Base-by-base conservation (phyloP, 2,113 vertebrate species). In the Chlorodrepanis virens region DNA sequence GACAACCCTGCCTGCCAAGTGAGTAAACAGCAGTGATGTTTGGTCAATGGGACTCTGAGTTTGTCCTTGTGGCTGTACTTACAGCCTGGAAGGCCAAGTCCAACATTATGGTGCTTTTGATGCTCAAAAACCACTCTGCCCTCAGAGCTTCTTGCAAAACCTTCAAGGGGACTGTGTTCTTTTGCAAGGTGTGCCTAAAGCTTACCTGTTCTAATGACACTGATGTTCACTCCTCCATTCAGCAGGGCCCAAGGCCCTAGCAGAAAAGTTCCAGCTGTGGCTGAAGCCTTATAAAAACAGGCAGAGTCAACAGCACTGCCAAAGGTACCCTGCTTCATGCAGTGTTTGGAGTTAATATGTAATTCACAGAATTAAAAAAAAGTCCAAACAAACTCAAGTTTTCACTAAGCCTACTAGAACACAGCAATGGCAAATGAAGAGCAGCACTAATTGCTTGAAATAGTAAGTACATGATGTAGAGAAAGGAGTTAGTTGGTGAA, bases 91-190 rank as follows among this genome's bases (percentile, higher is more conserved):
- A 93, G 39, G 42, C 47, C 72, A 83, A 86, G 49, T 61, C 54
- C 54, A 63, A 35, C 19, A 12, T 24, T 50, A 53, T 83, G n/a
- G 50, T 59, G 19, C 57, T 50, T 88, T 61, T 88, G 59, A 88
- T 28, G 25, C 27, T 57, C 45, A 44, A 12, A 61, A 65, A 33
- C 2, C 52, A 17, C 29, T 67, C 60, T 53, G 75, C 17, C 53
- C 54, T 69, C 39, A 42, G 71, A 86, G 42, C 12, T 96, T 90
- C 82, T 60, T 77, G 37, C 63, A 60, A 59, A 93, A 33, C n/a
- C 28, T 89, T 67, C 14, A 40, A 53, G 52, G 16, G n/a, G 22
- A 16, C 44, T 50, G 11, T 0, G 0, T 25, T 54, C 4, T 56
- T 71, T 27, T 56, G 56, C 33, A 67, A 53, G 60, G 10, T 63